Evolutionary conservation across 1,140 invertebrate species (phyloP), one percentile per base, ranked within the genome.

Genomic region (Lepidurus arcticus): DNA sequence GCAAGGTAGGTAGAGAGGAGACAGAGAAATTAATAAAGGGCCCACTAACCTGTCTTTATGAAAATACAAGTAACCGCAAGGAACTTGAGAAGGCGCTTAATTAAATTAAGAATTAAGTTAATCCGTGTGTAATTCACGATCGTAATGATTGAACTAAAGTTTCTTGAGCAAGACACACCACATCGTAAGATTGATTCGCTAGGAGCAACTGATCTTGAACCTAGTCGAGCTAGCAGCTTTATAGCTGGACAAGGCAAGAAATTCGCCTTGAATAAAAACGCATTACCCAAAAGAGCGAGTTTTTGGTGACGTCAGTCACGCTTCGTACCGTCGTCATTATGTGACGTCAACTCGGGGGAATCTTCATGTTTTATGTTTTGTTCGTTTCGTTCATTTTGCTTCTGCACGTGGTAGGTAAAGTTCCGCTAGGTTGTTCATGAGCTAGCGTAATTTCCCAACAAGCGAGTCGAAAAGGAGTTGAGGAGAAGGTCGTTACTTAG

Each of bases 191-290:
- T 13, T 7, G 9, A 21, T 65, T 65, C 9, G 53, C 53, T 65
- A 21, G 16, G 53, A 65, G 53, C 53, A 65, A 65, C 53, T 65
- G 53, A 65, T 65, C 53, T 65, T 65, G 53, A 65, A 65, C 53
- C 21, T 65, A 65, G 53, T 10, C 53, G 53, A 65, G 53, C 53
- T 16, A 21, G 5, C 16, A 65, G 53, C 53, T 65, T 65, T 65
- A 65, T 65, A 21, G 53, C 21, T 16, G 53, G 53, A 65, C 53
- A 65, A 65, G 53, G 47, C 47, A 65, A 65, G 1, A n/a, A 21
- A 65, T 13, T 8, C 47, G 4, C 47, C 53, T 65, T 65, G 53
- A 65, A 65, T 65, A 21, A 0, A 7, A 65, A 65, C 53, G 21
- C 21, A n/a, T 65, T 65, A 65, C 53, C 53, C 53, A 13, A 16